Base-by-base conservation (phyloP, 2,888 invertebrate genomes). In the Alloplasta piceator region DNA sequence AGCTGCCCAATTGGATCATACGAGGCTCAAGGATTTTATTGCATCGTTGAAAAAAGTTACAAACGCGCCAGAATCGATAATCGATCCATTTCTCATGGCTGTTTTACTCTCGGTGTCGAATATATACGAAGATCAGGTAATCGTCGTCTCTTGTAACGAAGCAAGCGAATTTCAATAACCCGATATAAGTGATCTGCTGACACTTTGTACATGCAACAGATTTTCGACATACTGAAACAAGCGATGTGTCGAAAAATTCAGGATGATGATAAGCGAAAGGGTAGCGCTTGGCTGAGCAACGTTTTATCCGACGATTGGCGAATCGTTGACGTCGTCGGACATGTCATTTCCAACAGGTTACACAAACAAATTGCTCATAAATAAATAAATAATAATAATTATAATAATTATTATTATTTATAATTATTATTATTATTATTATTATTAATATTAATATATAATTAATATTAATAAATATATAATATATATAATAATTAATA, bases 51-150 rank as follows among this genome's bases (percentile, higher is more conserved):
- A 94, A 93, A 93, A 92, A 84, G 91, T 94, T 36, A 87, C 92
- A 1, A 93, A 93, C 75, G 92, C 93, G 73, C 95, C 95, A 0
- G 94, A 95, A 87, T 93, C 93, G 68, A 90, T 95, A 56, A 89
- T 95, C 39, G 94, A 95, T 83, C 94, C 95, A 0, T 95, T 95
- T 87, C 93, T 95, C 82, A 90, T 95, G n/a, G 94, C 94, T 78
- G 93, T 94, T 10, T 90, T 95, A 14, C 91, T 95, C 10, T 91
- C 93, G n/a, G 89, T 94, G 12, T 93, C 94, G 0, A 92, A 92
- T 76, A 90, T 94, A 60, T 93, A 93, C 83, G 93, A 94, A 87
- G 93, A 93, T 84, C 93, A 93, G 75, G 91, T 93, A 78, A 86
- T 38, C 38, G 9, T 14, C 0, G 61, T 52, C 0, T 52, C 66